Percentiles rank a stretch among this genome's conserved stretches.
Evolutionary conservation across 2,113 vertebrate species (phyloP).

Genomic region (Macaca mulatta): DNA sequence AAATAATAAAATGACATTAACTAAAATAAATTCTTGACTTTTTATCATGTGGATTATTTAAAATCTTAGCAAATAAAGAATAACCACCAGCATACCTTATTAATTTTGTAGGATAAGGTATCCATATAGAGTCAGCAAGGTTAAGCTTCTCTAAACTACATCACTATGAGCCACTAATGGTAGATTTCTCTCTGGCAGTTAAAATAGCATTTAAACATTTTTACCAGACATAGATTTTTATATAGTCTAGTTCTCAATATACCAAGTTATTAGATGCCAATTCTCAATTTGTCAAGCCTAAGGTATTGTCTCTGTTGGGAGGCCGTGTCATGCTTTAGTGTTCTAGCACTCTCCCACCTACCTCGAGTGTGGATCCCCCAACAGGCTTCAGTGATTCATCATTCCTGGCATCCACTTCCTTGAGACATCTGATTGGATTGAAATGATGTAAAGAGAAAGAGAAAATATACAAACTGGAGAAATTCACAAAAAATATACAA

Average conservation of each 20-base stretch:
- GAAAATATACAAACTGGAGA: slow-evolving; percentile 57
- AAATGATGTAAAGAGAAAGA: slow-evolving; percentile 50
- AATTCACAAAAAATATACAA: not conserved
- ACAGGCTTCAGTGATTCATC: slow-evolving; percentile 36
- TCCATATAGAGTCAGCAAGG: not conserved
- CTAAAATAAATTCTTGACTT: not conserved
- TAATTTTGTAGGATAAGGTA: not conserved
- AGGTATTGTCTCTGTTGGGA: not conserved
- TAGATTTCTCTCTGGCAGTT: slow-evolving; percentile 9
- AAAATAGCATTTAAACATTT: slow-evolving; percentile 31
- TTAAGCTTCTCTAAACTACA: not conserved
- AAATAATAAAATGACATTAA: not conserved
- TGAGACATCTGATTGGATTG: slow-evolving; percentile 49
- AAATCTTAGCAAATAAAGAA: slow-evolving; percentile 20
- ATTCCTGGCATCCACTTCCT: slow-evolving; percentile 50
- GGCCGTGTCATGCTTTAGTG: not conserved
- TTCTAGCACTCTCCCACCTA: slow-evolving; percentile 6
- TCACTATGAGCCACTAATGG: not conserved
- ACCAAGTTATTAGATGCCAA: slow-evolving; percentile 31
- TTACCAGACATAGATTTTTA: not conserved
- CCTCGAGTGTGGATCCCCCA: not conserved
- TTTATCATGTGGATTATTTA: slow-evolving; percentile 1
- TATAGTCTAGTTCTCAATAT: not conserved
- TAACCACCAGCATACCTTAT: not conserved
- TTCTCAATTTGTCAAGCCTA: slow-evolving; percentile 34